Base-by-base conservation (phyloP, 2,113 vertebrate genomes). In the Chunga burmeisteri region DNA sequence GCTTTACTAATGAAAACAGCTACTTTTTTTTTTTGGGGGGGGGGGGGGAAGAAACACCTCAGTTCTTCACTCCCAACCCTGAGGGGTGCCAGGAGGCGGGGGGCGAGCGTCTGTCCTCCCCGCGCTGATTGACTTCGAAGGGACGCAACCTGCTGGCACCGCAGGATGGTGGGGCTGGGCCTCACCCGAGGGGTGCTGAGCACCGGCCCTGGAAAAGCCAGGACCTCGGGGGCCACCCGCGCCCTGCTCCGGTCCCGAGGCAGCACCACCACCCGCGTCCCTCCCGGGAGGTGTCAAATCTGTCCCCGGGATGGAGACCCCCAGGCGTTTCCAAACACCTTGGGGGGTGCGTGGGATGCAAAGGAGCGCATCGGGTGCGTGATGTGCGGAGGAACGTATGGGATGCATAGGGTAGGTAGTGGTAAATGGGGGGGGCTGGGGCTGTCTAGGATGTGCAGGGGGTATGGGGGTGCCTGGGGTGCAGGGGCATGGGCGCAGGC, bases 131-230 rank as follows among this genome's bases (percentile, higher is more conserved):
- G 47, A 32, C 22, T 21, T 42, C 10, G 36, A 53, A 44, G 7
- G 47, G 27, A 9, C 5, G 0, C 21, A 40, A 70, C 50, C 66
- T 87, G 30, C 30, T 36, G 58, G 23, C 47, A 36, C 72, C 21
- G 25, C 26, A 30, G 32, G 32, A 44, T 49, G 5, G n/a, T 7
- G 16, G 49, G 34, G 27, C 21, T 50, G 79, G 44, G 16, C 21
- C 16, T 77, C 42, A 36, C 22, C 27, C 1, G 2, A 4, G 68
- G 53, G 26, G 53, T 6, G 1, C 20, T 7, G n/a, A 71, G 53
- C 53, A 40, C 25, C 3, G 1, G 16, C 22, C 3, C 29, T 44
- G 58, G 53, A 29, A 49, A 58, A 70, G 55, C 11, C 0, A 1
- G 42, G 49, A 36, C 72, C 38, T 46, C 3, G 0, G n/a, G 40